Evolutionary conservation across 2,113 vertebrate species (phyloP).

Genomic region (Leptodactylus fuscus): DNA sequence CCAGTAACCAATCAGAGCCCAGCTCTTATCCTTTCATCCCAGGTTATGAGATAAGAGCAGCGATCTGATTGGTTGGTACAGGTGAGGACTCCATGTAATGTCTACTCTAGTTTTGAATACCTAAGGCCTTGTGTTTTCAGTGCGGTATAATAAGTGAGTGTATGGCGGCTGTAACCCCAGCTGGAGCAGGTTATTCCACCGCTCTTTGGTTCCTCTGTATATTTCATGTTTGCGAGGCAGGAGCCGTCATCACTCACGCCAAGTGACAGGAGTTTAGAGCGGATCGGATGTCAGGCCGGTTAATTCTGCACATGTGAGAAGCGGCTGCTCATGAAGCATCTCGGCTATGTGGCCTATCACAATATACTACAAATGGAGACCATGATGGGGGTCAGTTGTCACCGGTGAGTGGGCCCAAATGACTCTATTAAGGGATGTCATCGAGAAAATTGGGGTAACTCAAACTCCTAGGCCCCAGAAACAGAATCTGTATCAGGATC

Average conservation of each 20-base stretch:
- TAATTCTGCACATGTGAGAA: background rate
- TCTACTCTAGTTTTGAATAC: too few relatives aligned
- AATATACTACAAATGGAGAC: background rate
- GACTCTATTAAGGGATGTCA: background rate
- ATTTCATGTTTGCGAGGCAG: background rate
- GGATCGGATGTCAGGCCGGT: slow-evolving; percentile 13
- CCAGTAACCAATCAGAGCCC: too few relatives aligned
- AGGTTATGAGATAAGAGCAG: too few relatives aligned
- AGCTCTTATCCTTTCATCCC: too few relatives aligned
- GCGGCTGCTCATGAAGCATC: background rate
- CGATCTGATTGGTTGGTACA: too few relatives aligned
- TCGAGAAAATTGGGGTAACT: too few relatives aligned
- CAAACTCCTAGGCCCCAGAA: too few relatives aligned
- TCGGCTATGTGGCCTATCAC: background rate
- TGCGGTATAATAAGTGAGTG: too few relatives aligned
- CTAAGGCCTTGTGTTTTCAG: too few relatives aligned
- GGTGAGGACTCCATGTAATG: too few relatives aligned
- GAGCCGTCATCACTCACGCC: background rate
- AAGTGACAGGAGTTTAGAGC: slow-evolving; percentile 2
- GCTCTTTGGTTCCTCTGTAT: background rate
- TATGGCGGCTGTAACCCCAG: background rate
- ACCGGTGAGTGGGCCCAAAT: background rate
- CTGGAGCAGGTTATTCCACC: background rate
- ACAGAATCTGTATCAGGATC: too few relatives aligned
- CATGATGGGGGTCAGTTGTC: background rate